These are phyloP conservation scores for Caenorhabditis tropicalis DNA, from an alignment of 1,140 invertebrate genomes.

Conservation along the genomic window DNA sequence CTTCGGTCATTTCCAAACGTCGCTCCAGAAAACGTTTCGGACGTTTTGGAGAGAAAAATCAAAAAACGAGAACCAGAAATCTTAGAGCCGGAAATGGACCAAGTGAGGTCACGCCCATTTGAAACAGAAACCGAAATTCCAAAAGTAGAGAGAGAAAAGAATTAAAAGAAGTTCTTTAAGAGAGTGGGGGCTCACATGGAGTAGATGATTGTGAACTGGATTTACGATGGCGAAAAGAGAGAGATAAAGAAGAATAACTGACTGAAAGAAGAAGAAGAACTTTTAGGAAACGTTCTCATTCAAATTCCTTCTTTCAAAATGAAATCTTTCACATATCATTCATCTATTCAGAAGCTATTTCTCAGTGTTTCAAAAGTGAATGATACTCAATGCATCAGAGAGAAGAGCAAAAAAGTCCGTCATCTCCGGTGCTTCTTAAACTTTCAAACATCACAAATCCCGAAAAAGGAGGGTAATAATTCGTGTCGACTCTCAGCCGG, in stretches of 20 bases:
- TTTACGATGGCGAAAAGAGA: neutral
- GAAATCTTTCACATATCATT: neutral
- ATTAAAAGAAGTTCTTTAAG: neutral
- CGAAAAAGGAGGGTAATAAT: slow-evolving; percentile 10
- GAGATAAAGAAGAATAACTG: neutral
- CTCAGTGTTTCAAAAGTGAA: neutral
- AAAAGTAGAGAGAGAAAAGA: neutral
- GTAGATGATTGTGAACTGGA: neutral
- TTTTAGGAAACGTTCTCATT: neutral
- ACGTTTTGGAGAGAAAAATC: neutral
- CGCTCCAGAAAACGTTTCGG: neutral
- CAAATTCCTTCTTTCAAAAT: neutral
- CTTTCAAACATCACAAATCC: slow-evolving; percentile 29
- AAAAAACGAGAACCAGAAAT: slow-evolving; percentile 13
- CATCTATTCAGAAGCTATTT: neutral
- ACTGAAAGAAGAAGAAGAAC: neutral
- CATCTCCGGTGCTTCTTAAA: slow-evolving; percentile 1
- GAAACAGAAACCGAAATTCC: slow-evolving; percentile 2
- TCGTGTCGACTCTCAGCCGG: neutral
- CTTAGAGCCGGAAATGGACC: neutral
- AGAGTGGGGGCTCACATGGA: slow-evolving; percentile 22
- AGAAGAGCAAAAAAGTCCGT: neutral
- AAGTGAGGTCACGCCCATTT: slow-evolving; percentile 12
- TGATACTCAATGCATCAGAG: slow-evolving; percentile 3
- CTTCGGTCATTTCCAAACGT: neutral